Evolutionary conservation across 2,888 invertebrate genomes (phyloP), one percentile per base, ranked within the genome.

Genomic region (Parochlus steinenii): DNA sequence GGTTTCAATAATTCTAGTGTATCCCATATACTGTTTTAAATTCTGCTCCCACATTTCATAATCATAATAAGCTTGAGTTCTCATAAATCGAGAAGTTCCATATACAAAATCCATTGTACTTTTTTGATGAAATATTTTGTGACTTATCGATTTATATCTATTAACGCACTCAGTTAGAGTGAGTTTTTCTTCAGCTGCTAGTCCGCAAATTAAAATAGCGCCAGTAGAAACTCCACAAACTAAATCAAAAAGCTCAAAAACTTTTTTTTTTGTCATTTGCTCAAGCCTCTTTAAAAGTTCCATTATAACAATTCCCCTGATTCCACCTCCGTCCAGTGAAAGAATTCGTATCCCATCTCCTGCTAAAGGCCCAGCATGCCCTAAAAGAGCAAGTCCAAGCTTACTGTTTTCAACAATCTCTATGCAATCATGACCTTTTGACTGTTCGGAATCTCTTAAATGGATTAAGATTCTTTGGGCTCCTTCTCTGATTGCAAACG

Each of bases 251-350:
- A 87, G 61, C 48, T 87, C 73, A 49, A 75, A 63, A 8, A 86
- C 69, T 39, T 56, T 63, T 42, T 64, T 64, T 0, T 75, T 74
- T 3, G 78, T 73, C 14, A 75, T 54, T 42, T 68, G 63, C 58
- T 92, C 87, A 24, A 92, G 55, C 45, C 75, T 74, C 33, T 73
- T 69, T 43, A 92, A 58, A 54, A 87, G 72, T 58, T 86, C 80
- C 41, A 92, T 69, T 4, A 85, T 81, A 41, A 87, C 65, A 41
- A 90, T 64, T n/a, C 89, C 89, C 40, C 87, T 68, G 40, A 83
- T 76, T 31, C 90, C 90, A 27, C 92, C 90, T 3, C 92, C 92
- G 61, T 92, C 90, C 46, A 92, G 79, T 1, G 83, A 65, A 33
- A 92, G 63, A 37, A 92, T 71, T 49, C 78, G 65, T 30, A 89